Evolutionary conservation across 2,113 vertebrate species (phyloP), one percentile per base, ranked within the genome.

Genomic region (Aegithalos caudatus): DNA sequence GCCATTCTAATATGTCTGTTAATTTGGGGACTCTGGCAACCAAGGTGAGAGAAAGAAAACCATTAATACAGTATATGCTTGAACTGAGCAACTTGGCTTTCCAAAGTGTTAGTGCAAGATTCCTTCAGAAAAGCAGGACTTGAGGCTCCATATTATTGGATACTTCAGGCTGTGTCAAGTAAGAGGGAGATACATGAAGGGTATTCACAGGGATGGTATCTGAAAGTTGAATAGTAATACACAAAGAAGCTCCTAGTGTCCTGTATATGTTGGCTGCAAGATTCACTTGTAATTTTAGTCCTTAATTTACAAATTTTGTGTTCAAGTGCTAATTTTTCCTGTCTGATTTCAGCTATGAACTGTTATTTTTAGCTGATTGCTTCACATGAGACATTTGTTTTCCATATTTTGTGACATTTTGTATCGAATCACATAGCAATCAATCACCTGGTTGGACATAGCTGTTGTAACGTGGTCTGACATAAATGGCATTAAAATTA

Each of bases 71-170:
- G 14, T 7, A 12, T 18, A 20, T 42, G 11, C 5, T 53, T 67
- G 29, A 88, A 25, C 25, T 27, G 29, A 92, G 45, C 22, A 65
- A 15, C n/a, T 31, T 74, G 24, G 3, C 2, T 70, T 13, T 91
- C 37, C 23, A 29, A 12, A 14, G 9, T 14, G 6, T 28, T 28
- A 38, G 10, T 31, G 15, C 17, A 65, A 35, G 45, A 56, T 11
- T 60, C 40, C 35, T 71, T 76, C 53, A 83, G 66, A 92, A 90
- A 79, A 37, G 11, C 29, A 72, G 35, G 48, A 58, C 16, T 38
- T 0, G 0, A 14, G 12, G 6, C 8, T 69, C 17, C 23, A 27
- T 44, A 22, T 44, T 40, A 77, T 31, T 10, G 66, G 17, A 25
- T n/a, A 45, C 40, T 79, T 90, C 29, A 56, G 6, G 10, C 16